Percentiles rank a stretch among this genome's conserved stretches.
Conservation (phyloP, 1,140 invertebrate species). For the Drosophila tsacasi region DNA sequence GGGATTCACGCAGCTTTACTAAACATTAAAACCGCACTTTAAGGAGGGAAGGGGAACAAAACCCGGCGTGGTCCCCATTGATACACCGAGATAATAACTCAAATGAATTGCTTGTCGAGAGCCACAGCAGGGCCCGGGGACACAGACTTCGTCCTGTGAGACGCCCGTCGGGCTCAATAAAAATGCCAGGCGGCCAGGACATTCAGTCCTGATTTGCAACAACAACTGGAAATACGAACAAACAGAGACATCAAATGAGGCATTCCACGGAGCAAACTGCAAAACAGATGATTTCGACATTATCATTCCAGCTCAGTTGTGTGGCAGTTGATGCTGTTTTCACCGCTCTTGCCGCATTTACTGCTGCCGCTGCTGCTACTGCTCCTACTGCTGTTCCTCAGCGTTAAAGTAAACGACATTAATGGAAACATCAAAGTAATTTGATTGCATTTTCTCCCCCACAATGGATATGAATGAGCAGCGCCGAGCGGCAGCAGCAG, state of each 20-base stretch:
- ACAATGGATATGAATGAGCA: constrained; percentile 77
- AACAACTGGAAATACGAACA: constrained; percentile 28
- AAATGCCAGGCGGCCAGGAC: constrained; percentile 71
- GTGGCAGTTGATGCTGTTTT: constrained; percentile 14
- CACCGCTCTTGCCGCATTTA: constrained; percentile 8
- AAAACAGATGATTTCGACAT: constrained; percentile 59
- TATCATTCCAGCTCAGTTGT: constrained; percentile 33
- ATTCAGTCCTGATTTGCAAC: constrained; percentile 68
- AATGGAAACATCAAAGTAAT: constrained; percentile 84
- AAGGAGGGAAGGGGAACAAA: not conserved
- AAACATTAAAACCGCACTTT: constrained; percentile 23
- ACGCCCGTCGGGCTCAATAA: constrained; percentile 63
- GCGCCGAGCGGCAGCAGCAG: constrained; percentile 2
- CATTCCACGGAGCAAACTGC: constrained; percentile 41
- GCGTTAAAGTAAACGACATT: constrained; percentile 81
- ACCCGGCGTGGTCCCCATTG: constrained; percentile 20
- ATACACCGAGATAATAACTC: constrained; percentile 74
- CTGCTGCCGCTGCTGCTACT: constrained; percentile 4
- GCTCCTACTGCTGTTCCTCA: constrained; percentile 36
- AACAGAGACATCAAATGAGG: constrained; percentile 51
- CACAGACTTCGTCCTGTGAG: constrained; percentile 14
- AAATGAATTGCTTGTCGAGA: constrained; percentile 70
- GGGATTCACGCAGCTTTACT: constrained; percentile 10
- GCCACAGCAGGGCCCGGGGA: constrained; percentile 18
- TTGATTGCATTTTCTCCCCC: constrained; percentile 75